Conservation (phyloP, 64 coral and sea anemone species). For the Actinia equina region DNA sequence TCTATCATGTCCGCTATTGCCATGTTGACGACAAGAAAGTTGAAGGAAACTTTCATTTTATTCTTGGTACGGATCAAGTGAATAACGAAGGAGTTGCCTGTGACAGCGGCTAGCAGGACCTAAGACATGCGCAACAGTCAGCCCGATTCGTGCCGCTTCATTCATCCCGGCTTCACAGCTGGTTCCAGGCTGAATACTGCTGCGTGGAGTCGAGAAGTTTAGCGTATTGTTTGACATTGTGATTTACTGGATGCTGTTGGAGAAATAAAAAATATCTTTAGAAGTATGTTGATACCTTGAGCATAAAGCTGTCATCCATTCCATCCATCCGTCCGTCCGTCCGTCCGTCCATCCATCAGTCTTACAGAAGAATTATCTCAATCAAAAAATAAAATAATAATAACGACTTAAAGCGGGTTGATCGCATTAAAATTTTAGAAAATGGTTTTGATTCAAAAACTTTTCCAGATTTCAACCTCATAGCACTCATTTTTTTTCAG, state of each 20-base stretch:
- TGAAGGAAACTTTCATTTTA: conserved; percentile 54
- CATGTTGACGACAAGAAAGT: conserved; percentile 74
- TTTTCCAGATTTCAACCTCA: too few relatives aligned
- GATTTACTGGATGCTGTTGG: neutral
- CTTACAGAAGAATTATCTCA: too few relatives aligned
- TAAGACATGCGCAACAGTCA: conserved; percentile 23
- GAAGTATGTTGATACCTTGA: neutral
- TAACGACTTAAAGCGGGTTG: too few relatives aligned
- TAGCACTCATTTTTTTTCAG: too few relatives aligned
- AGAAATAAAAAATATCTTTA: neutral
- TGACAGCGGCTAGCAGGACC: conserved; percentile 6
- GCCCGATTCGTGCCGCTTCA: neutral
- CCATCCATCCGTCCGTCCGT: too few relatives aligned
- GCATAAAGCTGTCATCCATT: too few relatives aligned
- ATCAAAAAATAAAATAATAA: too few relatives aligned
- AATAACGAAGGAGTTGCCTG: conserved; percentile 28
- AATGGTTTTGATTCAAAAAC: too few relatives aligned
- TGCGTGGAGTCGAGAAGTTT: neutral
- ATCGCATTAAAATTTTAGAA: too few relatives aligned
- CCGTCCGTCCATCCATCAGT: too few relatives aligned
- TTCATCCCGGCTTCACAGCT: neutral
- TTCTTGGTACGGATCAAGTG: conserved; percentile 23
- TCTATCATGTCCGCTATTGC: conserved; percentile 65
- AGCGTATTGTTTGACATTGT: neutral
- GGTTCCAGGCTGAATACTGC: neutral